Evolutionary conservation across 1,140 invertebrate genomes (phyloP).

Genomic region (Macrosteles quadrilineatus): DNA sequence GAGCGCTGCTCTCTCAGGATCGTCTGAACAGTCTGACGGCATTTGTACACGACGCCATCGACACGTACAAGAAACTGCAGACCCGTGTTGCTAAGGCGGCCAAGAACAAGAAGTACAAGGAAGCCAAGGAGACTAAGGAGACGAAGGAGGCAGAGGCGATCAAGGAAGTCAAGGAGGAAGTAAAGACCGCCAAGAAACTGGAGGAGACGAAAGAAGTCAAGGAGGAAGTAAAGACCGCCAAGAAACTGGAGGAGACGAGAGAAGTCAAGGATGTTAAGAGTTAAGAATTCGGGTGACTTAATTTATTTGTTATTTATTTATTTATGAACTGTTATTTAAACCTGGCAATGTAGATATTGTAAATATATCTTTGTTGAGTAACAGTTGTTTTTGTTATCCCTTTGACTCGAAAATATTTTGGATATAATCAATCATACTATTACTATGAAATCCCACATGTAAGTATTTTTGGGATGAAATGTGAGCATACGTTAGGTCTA

Average conservation of each 20-base stretch:
- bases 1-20: slow-evolving; percentile 51
- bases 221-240: background rate
- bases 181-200: background rate
- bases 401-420: no score
- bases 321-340: no score
- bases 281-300: no score
- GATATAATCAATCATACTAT: no score
- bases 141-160: background rate
- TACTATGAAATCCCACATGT: no score
- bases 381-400: no score
- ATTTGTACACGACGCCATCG: slow-evolving; percentile 63
- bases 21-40: slow-evolving; percentile 60
- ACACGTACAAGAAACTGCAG: slow-evolving; percentile 63
- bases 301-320: no score
- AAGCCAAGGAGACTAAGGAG: background rate
- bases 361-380: no score
- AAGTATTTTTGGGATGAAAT: no score
- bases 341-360: no score
- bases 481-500: no score
- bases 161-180: slow-evolving; percentile 4
- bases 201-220: background rate
- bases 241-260: background rate
- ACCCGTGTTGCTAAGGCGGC: background rate
- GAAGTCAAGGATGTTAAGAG: no score
- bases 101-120: background rate